A percentile compares a stretch with the other conserved stretches of the same genome.
These are phyloP conservation scores for Lutjanus argentimaculatus DNA, from an alignment of 2,797 vertebrate genomes.

Conservation along the genomic window DNA sequence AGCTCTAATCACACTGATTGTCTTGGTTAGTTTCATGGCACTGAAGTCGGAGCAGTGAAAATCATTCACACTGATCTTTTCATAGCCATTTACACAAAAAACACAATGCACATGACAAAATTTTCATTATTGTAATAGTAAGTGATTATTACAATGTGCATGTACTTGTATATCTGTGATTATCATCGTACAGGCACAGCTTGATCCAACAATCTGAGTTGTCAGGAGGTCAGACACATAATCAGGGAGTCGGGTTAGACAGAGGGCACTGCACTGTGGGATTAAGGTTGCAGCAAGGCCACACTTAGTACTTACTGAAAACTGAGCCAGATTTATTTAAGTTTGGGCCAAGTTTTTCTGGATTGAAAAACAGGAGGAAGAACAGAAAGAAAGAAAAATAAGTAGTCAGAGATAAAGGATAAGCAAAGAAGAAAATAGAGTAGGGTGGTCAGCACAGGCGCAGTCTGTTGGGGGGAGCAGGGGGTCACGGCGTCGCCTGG, in stretches of 20 bases:
- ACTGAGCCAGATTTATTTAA: constrained; percentile 89
- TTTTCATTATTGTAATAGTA: constrained; percentile 51
- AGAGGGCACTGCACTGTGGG: constrained; percentile 76
- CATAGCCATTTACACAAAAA: constrained; percentile 34
- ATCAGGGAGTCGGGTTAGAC: constrained; percentile 76
- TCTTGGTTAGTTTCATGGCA: constrained; percentile 40
- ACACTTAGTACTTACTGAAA: constrained; percentile 90
- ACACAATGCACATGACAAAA: constrained; percentile 60
- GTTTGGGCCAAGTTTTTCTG: constrained; percentile 89
- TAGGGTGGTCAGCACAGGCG: constrained; percentile 25
- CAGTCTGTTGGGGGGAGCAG: neutral
- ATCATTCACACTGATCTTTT: constrained; percentile 40
- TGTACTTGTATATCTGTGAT: constrained; percentile 42
- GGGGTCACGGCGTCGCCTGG: neutral
- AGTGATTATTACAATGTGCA: constrained; percentile 52
- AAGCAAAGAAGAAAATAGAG: constrained; percentile 56
- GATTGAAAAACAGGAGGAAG: constrained; percentile 82
- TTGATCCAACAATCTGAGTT: constrained; percentile 39
- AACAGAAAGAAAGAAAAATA: constrained; percentile 71
- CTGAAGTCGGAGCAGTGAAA: constrained; percentile 30
- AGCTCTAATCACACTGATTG: constrained; percentile 12
- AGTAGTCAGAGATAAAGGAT: constrained; percentile 67
- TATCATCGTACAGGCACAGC: constrained; percentile 43
- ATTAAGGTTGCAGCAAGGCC: constrained; percentile 80
- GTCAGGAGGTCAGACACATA: constrained; percentile 66